A percentile compares a stretch with the other conserved stretches of the same genome.
Evolutionary conservation across 2,797 vertebrate genomes (phyloP).

Genomic region (Serranus cabrilla): DNA sequence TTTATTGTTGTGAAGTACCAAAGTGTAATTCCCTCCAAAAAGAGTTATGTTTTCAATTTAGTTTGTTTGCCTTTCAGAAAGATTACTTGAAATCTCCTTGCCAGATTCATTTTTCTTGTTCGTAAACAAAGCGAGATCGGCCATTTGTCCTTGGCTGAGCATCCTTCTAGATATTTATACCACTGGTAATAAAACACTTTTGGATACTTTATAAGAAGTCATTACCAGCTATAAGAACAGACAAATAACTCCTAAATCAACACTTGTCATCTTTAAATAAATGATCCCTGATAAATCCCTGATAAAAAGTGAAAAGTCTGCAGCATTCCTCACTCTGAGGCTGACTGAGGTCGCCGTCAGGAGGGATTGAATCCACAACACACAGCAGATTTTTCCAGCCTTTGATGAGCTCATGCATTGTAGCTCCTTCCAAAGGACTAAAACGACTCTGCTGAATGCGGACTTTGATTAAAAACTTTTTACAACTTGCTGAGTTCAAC

Average conservation of each 20-base stretch:
- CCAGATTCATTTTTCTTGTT: too few relatives aligned
- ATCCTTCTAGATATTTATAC: too few relatives aligned
- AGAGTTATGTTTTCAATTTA: too few relatives aligned
- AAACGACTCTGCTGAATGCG: neutral
- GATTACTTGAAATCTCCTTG: too few relatives aligned
- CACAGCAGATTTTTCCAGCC: constrained; percentile 15
- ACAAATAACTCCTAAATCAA: constrained; percentile 7
- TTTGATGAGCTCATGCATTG: neutral
- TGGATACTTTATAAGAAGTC: too few relatives aligned
- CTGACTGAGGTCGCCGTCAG: neutral
- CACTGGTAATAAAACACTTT: too few relatives aligned
- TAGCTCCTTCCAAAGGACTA: neutral
- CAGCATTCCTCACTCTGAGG: neutral
- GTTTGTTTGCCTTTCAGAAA: too few relatives aligned
- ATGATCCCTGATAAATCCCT: neutral
- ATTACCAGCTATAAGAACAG: neutral
- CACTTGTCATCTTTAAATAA: neutral
- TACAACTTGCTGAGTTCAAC: constrained; percentile 6
- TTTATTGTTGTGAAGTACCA: too few relatives aligned
- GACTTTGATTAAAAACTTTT: neutral
- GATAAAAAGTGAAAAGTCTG: too few relatives aligned
- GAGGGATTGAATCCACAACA: neutral
- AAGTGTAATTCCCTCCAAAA: too few relatives aligned
- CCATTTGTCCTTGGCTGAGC: too few relatives aligned
- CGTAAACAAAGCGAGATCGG: too few relatives aligned